These are phyloP conservation scores for Zaprionus vittiger DNA, from an alignment of 1,140 invertebrate genomes.

Conservation along the genomic window DNA sequence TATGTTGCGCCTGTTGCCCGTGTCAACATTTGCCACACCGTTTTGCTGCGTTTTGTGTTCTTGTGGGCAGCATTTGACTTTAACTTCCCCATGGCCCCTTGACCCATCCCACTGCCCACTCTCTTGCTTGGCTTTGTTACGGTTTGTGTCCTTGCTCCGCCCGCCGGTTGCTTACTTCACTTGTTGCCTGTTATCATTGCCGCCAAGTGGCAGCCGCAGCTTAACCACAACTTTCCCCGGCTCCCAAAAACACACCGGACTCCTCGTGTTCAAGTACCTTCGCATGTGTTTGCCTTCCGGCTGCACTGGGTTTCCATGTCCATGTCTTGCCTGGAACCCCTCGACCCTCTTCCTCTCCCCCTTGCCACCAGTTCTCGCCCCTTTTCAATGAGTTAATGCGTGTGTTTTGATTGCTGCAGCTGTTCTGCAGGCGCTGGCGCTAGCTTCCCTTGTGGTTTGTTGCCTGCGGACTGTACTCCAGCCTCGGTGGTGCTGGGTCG, in stretches of 20 bases:
- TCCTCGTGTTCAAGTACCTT: conserved; percentile 9
- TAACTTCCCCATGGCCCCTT: conserved; percentile 31
- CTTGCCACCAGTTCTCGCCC: neutral
- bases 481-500: conserved; percentile 4
- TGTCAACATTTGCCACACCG: conserved; percentile 75
- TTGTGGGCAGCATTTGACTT: conserved; percentile 68
- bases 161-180: conserved; percentile 44
- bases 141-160: conserved; percentile 21
- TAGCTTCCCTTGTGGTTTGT: neutral
- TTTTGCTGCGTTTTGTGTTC: conserved; percentile 54
- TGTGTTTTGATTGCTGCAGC: conserved; percentile 48
- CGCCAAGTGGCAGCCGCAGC: conserved; percentile 45
- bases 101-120: conserved; percentile 4
- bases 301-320: conserved; percentile 18
- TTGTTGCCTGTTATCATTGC: conserved; percentile 64
- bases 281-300: conserved; percentile 70
- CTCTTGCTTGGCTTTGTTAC: conserved; percentile 16
- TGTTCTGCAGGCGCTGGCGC: conserved; percentile 10
- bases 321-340: neutral
- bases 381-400: conserved; percentile 49
- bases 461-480: neutral
- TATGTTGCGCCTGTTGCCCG: conserved; percentile 69
- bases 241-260: conserved; percentile 16
- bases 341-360: neutral
- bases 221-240: conserved; percentile 26